Evolutionary conservation across 1,140 invertebrate genomes (phyloP).

Genomic region (Drosophila kohkoa): DNA sequence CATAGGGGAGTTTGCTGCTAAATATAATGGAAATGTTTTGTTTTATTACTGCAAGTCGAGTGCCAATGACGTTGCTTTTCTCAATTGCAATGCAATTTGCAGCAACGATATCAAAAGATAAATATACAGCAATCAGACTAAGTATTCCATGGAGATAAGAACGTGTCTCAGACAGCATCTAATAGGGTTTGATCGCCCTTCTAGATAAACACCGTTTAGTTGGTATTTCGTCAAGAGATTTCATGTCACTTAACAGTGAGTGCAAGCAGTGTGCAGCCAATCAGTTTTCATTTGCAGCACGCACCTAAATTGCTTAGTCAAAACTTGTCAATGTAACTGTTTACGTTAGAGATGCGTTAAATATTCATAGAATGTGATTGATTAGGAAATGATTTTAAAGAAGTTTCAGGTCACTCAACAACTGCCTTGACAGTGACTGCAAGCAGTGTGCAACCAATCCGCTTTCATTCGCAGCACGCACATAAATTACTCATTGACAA

Average conservation of each 20-base stretch:
- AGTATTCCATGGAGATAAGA: conserved; percentile 42
- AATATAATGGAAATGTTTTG: conserved; percentile 16
- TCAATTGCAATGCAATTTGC: conserved; percentile 46
- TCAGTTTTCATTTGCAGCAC: conserved; percentile 41
- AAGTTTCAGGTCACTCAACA: neutral
- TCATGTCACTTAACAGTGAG: conserved; percentile 11
- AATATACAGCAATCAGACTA: conserved; percentile 54
- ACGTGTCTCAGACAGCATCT: neutral
- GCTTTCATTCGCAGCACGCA: conserved; percentile 38
- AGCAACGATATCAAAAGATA: conserved; percentile 50
- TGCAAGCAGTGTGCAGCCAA: conserved; percentile 24
- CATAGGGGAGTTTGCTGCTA: conserved; percentile 7
- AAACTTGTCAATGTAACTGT: conserved; percentile 4
- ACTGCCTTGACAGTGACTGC: conserved; percentile 8
- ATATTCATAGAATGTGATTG: conserved; percentile 6
- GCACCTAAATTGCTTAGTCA: conserved; percentile 52
- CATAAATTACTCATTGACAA: conserved; percentile 48
- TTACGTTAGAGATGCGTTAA: conserved; percentile 12
- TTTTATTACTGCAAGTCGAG: neutral
- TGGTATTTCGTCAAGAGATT: neutral
- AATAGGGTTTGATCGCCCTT: conserved; percentile 1
- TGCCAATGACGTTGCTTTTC: neutral
- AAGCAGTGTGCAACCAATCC: conserved; percentile 27
- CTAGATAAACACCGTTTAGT: neutral
- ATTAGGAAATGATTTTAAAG: neutral